Base-by-base conservation (phyloP, 2,797 vertebrate species). In the Enteromius radiatus region DNA sequence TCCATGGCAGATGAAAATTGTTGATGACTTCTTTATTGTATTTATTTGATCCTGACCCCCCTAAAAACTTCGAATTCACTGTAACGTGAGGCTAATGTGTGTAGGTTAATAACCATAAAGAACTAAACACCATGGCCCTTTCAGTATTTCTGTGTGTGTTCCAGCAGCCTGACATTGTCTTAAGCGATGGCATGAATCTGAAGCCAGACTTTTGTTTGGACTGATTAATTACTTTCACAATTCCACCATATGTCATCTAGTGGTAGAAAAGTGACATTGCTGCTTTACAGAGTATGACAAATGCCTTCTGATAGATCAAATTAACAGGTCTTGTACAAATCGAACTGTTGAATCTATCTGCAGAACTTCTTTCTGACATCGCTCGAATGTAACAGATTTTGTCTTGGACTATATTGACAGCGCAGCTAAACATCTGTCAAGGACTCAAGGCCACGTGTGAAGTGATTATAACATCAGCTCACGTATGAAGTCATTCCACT, bases 401-500 rank as follows among this genome's bases (percentile, higher is more conserved):
- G 52, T 23, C 17, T 33, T 33, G 63, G 14, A n/a, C 56, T 31
- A 12, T n/a, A 36, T 6, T 45, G 67, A 73, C n/a, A 77, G 64
- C 63, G 56, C 76, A 73, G 23, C 26, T 56, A 17, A 41, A 54
- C 67, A 26, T 74, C 23, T 56, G 36, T 36, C 63, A 31, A 31
- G 49, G 47, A 47, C 28, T 43, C 12, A 21, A 63, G 41, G 41
- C 41, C 65, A 19, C 19, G n/a, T 28, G 28, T 61, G 43, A 65
- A 12, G 5, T 38, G 45, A 61, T 12, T 59, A 0, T 52, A 49
- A 54, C 56, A 78, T 63, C 19, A 77, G 56, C 69, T 77, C 21
- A 45, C n/a, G 11, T 43, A 76, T 71, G 23, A 56, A 59, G 49
- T 63, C 15, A 52, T 59, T 52, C 59, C 45, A 63, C 23, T 78